Conservation (phyloP, 2,888 invertebrate species). For the Caenorhabditis panamensis region DNA sequence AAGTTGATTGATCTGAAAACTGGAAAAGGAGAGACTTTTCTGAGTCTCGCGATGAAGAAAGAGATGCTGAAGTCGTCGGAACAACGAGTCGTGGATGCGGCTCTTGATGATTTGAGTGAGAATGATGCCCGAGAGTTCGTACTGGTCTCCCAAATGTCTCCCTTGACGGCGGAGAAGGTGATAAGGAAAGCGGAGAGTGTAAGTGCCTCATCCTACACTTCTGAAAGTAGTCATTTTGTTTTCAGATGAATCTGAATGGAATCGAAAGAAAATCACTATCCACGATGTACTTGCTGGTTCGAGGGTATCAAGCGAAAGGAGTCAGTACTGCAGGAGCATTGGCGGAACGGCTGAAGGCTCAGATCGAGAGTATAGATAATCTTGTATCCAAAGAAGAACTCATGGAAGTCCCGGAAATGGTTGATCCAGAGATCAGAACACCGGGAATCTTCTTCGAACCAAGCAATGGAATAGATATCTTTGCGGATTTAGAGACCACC, state of each 20-base stretch:
- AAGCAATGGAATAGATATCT: neutral
- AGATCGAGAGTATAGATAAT: slow-evolving; percentile 17
- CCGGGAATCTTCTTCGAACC: neutral
- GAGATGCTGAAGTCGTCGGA: slow-evolving; percentile 52
- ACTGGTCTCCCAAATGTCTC: slow-evolving; percentile 51
- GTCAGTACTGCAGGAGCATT: slow-evolving; percentile 25
- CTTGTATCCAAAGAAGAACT: slow-evolving; percentile 25
- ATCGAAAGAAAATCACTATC: slow-evolving; percentile 20
- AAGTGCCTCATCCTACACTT: too few species aligned
- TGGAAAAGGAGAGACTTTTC: slow-evolving; percentile 5
- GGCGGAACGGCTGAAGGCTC: slow-evolving; percentile 8
- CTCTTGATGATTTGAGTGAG: slow-evolving; percentile 52
- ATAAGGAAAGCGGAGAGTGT: slow-evolving; percentile 49
- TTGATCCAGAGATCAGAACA: neutral
- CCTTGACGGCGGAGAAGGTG: slow-evolving; percentile 51
- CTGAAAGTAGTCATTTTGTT: neutral
- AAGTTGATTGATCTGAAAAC: slow-evolving; percentile 23
- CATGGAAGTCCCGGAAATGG: slow-evolving; percentile 27
- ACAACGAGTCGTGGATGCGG: slow-evolving; percentile 56
- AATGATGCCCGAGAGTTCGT: slow-evolving; percentile 58
- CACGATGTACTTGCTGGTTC: slow-evolving; percentile 47
- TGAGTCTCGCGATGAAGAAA: slow-evolving; percentile 49
- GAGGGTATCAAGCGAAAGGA: slow-evolving; percentile 48
- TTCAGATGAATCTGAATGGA: slow-evolving; percentile 40
- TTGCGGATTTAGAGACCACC: neutral